Evolutionary conservation across 2,888 invertebrate species (phyloP), one percentile per base, ranked within the genome.

Genomic region (Calephelis perditalis): DNA sequence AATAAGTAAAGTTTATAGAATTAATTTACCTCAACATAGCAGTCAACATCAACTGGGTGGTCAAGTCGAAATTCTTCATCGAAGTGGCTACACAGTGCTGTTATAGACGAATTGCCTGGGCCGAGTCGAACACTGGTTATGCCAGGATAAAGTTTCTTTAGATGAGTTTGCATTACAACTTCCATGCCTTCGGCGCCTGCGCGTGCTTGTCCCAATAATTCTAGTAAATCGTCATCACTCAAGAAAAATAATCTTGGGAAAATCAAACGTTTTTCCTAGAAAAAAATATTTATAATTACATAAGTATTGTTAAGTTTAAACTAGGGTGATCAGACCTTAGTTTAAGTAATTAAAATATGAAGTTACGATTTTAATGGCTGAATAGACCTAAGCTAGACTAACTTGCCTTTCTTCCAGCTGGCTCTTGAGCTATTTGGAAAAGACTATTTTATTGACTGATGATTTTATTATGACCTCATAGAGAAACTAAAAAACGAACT

Each of bases 221-320:
- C 99, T 62, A 99, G 86, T 60, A 99, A 91, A 83, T 99, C 99
- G 75, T 99, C 99, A 77, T 99, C 99, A 63, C 98, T 98, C 66
- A 99, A 92, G 80, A 99, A 99, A 79, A 99, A 98, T 72, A 99
- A 96, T 63, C 99, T 92, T 7, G 99, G 98, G 86, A 99, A 99
- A 57, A 94, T 92, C 0, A 96, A 94, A 49, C 99, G 93, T 84
- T 99, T 99, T 71, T 97, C 97, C 97, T 98, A 81, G 55, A 76
- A 77, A 58, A 26, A 40, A 40, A 35, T 57, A 26, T 15, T n/a
- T 26, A 52, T 52, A 26, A 26, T 52, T 11, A 40, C 5, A 3
- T 37, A 10, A 15, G 1, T 26, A 26, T 40, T 40, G 5, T 40
- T 26, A 26, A 26, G 26, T 26, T 26, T 26, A 26, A 26, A 26